Base-by-base conservation (phyloP, 1,140 invertebrate genomes). In the Ceratosolen fusciceps region DNA sequence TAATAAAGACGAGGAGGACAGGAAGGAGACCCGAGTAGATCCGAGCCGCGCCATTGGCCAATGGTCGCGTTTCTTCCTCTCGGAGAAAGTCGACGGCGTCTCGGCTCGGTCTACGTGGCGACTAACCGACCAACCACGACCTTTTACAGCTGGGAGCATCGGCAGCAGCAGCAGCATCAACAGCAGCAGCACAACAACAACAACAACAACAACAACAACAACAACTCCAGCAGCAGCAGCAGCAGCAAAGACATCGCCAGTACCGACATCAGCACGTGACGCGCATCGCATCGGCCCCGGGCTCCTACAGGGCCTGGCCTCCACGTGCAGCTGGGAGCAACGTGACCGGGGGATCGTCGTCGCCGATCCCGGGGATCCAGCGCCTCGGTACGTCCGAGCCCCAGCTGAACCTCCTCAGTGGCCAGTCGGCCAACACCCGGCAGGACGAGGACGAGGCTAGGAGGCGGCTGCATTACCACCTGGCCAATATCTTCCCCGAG, bases 401-500 rank as follows among this genome's bases (percentile, higher is more conserved):
- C 1, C 94, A 94, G 78, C 87, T 95, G 72, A 93, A 93, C 83
- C 88, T 93, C 24, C 89, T 85, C 10, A 85, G 82, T 8, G 37
- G 14, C 84, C 83, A 2, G 79, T 12, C 2, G 0, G 8, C 1
- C 80, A 65, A 60, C 89, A 5, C 80, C 90, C 2, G 90, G 0
- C 90, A 91, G 90, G 80, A 90, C 12, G 92, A 94, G 49, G 92
- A 94, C 47, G 95, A 96, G 77, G 93, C 93, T 5, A 92, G 96
- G 7, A 91, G 93, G 34, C 92, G 93, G 79, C 88, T 97, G 78
- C 96, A 96, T 85, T 97, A 96, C 88, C 96, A 98, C 87, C 89
- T 98, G 43, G 93, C 95, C 14, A 95, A 94, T 52, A 94, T 98
- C 52, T 98, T 98, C 87, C 96, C 96, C 0, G 95, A 96, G 85